Evolutionary conservation across 2,113 vertebrate genomes (phyloP).

Genomic region (Ivindomyrus marchei): DNA sequence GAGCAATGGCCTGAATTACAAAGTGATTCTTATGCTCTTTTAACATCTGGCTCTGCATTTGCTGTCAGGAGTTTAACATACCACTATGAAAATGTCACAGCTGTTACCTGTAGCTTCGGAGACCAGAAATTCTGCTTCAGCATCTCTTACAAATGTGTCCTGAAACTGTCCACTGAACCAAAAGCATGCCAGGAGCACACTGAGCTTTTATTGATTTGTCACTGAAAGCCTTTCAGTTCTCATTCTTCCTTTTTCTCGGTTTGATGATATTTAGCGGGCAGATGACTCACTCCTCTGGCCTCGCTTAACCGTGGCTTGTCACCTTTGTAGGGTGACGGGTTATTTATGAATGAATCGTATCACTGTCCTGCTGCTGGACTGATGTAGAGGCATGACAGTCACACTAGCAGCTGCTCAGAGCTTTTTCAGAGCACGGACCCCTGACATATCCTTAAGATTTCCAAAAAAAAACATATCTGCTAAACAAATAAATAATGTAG

Average conservation of each 20-base stretch:
- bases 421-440: neutral
- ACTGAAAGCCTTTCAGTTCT: neutral
- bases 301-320: neutral
- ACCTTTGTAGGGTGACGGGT: neutral
- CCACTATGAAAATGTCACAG: constrained; percentile 46
- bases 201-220: constrained; percentile 3
- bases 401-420: neutral
- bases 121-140: constrained; percentile 11
- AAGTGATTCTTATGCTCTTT: constrained; percentile 22
- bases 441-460: neutral
- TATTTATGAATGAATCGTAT: neutral
- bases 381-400: neutral
- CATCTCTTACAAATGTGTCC: constrained; percentile 45
- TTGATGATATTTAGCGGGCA: neutral
- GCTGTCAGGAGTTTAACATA: constrained; percentile 37
- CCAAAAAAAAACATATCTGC: neutral
- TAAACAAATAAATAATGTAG: neutral
- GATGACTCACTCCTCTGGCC: neutral
- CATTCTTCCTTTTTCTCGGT: neutral
- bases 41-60: constrained; percentile 37
- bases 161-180: constrained; percentile 42
- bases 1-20: neutral
- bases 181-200: constrained; percentile 34
- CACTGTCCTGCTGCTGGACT: neutral
- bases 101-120: constrained; percentile 46